A percentile compares a stretch with the other conserved stretches of the same genome.
Evolutionary conservation across 1,140 invertebrate genomes (phyloP).

Genomic region (Heterodera schachtii): DNA sequence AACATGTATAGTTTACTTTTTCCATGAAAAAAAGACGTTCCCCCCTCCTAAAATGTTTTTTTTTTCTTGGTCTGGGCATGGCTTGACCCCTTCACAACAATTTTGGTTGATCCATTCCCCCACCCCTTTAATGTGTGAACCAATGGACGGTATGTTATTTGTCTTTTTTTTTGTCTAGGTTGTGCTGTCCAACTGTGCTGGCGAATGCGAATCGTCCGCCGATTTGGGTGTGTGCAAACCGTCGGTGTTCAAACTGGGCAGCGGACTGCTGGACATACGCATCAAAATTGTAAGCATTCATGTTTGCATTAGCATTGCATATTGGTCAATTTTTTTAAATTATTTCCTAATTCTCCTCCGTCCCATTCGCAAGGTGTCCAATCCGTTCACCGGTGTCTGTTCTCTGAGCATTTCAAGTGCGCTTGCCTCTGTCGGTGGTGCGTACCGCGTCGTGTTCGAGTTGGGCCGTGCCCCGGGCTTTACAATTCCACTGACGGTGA

Average conservation of each 20-base stretch:
- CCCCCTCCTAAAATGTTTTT: no score
- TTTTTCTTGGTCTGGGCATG: no score
- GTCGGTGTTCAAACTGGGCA: conserved; percentile 56
- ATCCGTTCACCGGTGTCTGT: conserved; percentile 57
- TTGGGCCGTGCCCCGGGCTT: no score
- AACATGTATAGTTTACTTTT: no score
- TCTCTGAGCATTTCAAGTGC: conserved; percentile 52
- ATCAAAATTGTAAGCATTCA: conserved; percentile 1
- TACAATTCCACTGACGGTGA: no score
- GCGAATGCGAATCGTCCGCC: conserved; percentile 59
- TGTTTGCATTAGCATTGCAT: conserved; percentile 66
- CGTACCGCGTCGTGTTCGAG: conserved; percentile 60
- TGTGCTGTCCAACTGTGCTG: conserved; percentile 59
- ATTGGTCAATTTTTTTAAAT: conserved; percentile 14
- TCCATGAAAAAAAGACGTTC: no score
- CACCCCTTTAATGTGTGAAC: no score
- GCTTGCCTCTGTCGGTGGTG: conserved; percentile 55
- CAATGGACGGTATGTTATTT: no score
- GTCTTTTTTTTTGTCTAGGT: no score
- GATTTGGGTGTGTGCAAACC: conserved; percentile 57
- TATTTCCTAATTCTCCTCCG: conserved; percentile 6
- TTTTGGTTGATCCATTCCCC: no score
- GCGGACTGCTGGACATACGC: conserved; percentile 66
- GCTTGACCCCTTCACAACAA: no score
- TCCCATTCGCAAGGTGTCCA: no score